Evolutionary conservation across 2,888 invertebrate genomes (phyloP).

Genomic region (Conomelus anceps): DNA sequence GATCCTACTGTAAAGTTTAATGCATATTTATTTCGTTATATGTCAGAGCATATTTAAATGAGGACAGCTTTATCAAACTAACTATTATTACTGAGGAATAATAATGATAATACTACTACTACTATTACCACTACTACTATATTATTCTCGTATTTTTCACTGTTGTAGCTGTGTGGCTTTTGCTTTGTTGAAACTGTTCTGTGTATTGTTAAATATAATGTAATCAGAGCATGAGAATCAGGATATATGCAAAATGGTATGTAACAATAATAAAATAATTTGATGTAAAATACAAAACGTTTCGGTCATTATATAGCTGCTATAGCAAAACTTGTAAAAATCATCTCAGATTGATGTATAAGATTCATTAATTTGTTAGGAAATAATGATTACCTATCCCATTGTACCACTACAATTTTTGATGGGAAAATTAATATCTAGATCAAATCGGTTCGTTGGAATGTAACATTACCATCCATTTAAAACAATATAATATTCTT

Average conservation of each 20-base stretch:
- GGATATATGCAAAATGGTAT: not conserved
- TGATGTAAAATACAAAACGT: not conserved
- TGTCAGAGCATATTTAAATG: not conserved
- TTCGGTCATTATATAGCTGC: not conserved
- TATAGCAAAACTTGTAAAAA: not conserved
- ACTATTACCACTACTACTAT: constrained; percentile 6
- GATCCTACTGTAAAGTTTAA: constrained; percentile 7
- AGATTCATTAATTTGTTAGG: not conserved
- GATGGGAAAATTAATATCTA: not conserved
- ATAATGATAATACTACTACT: not conserved
- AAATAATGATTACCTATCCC: not conserved
- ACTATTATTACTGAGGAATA: not conserved
- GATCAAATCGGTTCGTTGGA: not conserved
- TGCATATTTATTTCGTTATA: not conserved
- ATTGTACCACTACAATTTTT: not conserved
- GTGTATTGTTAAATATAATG: constrained; percentile 21
- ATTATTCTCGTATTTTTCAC: constrained; percentile 19
- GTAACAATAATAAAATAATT: not conserved
- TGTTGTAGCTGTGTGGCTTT: constrained; percentile 24
- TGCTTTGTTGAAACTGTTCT: constrained; percentile 21
- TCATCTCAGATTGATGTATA: not conserved
- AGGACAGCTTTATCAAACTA: not conserved
- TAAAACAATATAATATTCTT: not conserved
- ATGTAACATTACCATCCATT: not conserved
- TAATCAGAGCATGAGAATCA: not conserved